Conservation (phyloP, 2,797 vertebrate species). For the Sciurus vulgaris region DNA sequence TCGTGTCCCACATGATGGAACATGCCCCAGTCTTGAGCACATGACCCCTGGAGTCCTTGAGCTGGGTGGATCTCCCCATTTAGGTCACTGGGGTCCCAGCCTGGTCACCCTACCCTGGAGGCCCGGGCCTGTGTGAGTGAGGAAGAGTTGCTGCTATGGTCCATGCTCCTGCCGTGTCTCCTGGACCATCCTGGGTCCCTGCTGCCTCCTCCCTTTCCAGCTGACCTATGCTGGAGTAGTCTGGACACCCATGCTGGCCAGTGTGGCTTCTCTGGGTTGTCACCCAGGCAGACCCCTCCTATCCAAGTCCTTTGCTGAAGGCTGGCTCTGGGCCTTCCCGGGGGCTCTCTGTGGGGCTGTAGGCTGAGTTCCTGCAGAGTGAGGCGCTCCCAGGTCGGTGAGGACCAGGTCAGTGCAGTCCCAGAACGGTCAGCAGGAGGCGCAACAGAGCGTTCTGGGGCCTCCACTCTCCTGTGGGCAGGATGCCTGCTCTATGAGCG, state of each 20-base stretch:
- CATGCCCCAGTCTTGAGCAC: not conserved
- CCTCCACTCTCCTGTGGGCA: no score
- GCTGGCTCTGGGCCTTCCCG: rapidly evolving
- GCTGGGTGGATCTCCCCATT: rapidly evolving
- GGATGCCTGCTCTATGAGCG: no score
- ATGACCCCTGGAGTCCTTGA: rapidly evolving
- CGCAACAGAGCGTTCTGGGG: rapidly evolving
- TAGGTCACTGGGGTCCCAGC: not conserved
- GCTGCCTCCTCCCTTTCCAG: not conserved
- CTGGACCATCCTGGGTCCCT: not conserved
- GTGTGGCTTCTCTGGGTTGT: no score
- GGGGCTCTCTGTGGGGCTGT: no score
- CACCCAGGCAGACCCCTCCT: no score
- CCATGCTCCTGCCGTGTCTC: not conserved
- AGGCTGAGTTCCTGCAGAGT: not conserved
- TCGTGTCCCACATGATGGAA: not conserved
- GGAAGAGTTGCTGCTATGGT: not conserved
- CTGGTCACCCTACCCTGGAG: not conserved
- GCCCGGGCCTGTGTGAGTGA: not conserved
- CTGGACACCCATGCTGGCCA: no score
- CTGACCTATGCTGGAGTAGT: no score
- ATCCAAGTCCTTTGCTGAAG: no score
- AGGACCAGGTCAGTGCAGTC: not conserved
- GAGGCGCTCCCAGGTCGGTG: not conserved
- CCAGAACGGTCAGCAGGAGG: not conserved